Evolutionary conservation across 2,888 invertebrate genomes (phyloP).

Genomic region (Eilema depressum): DNA sequence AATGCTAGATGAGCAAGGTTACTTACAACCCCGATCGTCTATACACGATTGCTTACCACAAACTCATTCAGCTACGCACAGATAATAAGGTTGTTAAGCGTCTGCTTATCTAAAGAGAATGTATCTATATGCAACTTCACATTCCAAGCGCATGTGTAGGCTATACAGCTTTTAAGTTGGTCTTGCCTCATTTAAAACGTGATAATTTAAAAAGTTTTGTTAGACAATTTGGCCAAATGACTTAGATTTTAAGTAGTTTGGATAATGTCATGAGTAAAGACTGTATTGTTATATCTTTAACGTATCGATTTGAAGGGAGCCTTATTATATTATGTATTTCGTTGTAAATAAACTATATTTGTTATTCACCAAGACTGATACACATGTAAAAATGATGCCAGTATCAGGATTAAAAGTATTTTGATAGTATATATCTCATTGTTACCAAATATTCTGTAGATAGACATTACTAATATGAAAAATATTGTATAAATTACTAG

Average conservation of each 20-base stretch:
- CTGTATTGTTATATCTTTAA: conserved; percentile 73
- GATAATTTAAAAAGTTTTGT: conserved; percentile 69
- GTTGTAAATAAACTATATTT: conserved; percentile 60
- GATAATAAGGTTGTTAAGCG: conserved; percentile 77
- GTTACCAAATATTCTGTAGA: conserved; percentile 87
- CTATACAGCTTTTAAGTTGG: conserved; percentile 73
- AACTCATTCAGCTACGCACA: conserved; percentile 81
- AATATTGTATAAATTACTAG: conserved; percentile 83
- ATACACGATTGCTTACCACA: conserved; percentile 84
- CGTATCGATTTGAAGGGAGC: conserved; percentile 66
- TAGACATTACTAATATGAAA: conserved; percentile 69
- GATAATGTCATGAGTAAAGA: conserved; percentile 68
- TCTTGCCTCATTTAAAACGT: conserved; percentile 77
- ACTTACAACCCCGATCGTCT: conserved; percentile 84
- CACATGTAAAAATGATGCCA: conserved; percentile 76
- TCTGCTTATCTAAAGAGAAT: conserved; percentile 77
- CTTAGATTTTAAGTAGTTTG: conserved; percentile 72
- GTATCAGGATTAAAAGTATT: conserved; percentile 80
- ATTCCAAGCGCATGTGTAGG: conserved; percentile 84
- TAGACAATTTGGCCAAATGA: conserved; percentile 71
- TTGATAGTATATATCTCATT: conserved; percentile 85
- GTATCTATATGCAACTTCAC: conserved; percentile 82
- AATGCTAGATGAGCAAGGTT: conserved; percentile 84
- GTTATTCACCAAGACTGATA: conserved; percentile 82
- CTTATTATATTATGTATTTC: conserved; percentile 59